Conservation (phyloP, 1,140 invertebrate species). For the Globodera rostochiensis region DNA sequence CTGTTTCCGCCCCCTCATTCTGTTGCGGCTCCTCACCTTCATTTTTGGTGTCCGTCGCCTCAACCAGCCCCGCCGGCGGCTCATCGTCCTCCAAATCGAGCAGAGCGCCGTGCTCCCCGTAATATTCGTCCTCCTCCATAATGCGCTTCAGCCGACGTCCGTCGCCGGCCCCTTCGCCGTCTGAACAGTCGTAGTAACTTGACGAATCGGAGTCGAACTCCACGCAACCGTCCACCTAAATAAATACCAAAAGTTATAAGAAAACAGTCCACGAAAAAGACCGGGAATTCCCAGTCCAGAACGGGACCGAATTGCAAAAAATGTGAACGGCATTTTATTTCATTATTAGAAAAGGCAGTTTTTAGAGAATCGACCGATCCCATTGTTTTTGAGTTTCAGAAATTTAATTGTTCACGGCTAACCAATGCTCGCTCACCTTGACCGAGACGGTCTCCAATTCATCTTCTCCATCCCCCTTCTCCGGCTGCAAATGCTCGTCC, state of each 20-base stretch:
- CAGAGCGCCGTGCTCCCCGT: conserved; percentile 21
- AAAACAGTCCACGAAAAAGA: background rate
- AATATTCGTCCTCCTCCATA: conserved; percentile 24
- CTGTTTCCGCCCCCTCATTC: background rate
- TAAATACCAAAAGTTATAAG: background rate
- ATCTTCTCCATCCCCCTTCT: background rate
- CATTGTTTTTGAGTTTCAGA: background rate
- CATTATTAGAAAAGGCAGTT: no score
- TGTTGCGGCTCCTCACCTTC: background rate
- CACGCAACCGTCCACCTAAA: conserved; percentile 24
- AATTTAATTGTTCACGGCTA: background rate
- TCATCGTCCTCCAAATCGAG: conserved; percentile 6
- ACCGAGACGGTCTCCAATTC: conserved; percentile 19
- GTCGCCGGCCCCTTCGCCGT: background rate
- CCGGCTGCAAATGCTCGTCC: background rate
- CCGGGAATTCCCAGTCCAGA: background rate
- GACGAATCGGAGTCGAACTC: conserved; percentile 22
- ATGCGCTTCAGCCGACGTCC: conserved; percentile 9
- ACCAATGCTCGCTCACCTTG: background rate
- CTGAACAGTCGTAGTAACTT: conserved; percentile 24
- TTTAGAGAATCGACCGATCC: no score
- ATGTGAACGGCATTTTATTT: no score
- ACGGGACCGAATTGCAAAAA: background rate
- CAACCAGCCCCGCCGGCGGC: background rate
- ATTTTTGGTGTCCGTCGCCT: background rate